Evolutionary conservation across 2,113 vertebrate genomes (phyloP).

Genomic region (Triplophysa rosa): DNA sequence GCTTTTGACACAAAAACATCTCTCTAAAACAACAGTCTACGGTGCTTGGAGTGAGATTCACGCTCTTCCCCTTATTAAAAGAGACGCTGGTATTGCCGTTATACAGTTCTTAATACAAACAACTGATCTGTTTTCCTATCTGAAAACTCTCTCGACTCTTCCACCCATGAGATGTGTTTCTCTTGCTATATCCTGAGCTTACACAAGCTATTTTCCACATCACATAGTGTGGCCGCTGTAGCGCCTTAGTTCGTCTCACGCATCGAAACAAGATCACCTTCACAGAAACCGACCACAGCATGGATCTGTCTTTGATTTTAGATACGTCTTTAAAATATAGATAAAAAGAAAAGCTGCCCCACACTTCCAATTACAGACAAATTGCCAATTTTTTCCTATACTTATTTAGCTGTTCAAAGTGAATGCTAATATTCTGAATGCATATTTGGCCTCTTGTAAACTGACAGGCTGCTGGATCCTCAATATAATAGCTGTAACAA

Average conservation of each 20-base stretch:
- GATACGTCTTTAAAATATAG: constrained; percentile 7
- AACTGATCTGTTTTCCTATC: constrained; percentile 16
- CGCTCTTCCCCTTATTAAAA: constrained; percentile 12
- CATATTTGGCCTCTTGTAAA: too few relatives aligned
- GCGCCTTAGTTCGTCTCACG: constrained; percentile 10
- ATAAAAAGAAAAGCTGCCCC: background rate
- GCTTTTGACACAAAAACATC: constrained; percentile 51
- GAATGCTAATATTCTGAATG: background rate
- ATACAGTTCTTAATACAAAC: constrained; percentile 21
- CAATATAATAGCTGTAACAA: constrained; percentile 18
- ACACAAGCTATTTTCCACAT: constrained; percentile 20
- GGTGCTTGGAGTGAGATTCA: constrained; percentile 11
- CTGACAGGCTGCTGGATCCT: background rate
- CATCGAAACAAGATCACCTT: background rate
- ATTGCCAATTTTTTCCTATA: background rate
- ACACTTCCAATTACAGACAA: background rate
- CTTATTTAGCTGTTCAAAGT: background rate
- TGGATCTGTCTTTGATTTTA: constrained; percentile 6
- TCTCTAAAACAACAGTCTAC: constrained; percentile 20
- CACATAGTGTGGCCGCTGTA: constrained; percentile 9
- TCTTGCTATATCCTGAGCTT: background rate
- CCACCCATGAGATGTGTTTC: background rate
- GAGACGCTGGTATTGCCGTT: constrained; percentile 4
- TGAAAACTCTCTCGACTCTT: background rate
- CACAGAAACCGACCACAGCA: background rate